Evolutionary conservation across 1,140 invertebrate species (phyloP).

Genomic region (Cherax quadricarinatus): DNA sequence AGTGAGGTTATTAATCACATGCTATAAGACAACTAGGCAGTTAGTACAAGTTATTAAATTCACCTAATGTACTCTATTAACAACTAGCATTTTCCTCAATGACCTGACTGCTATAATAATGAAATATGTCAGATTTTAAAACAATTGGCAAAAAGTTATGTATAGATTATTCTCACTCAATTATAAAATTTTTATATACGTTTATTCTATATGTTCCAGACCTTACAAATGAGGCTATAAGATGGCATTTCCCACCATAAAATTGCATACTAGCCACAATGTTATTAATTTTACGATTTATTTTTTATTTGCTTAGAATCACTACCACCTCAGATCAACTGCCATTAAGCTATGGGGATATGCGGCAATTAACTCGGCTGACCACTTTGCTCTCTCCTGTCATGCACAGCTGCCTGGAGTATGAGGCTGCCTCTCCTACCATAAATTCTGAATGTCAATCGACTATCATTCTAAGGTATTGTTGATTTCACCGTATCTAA

Average conservation of each 20-base stretch:
- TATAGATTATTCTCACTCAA: constrained; percentile 24
- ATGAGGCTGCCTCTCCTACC: constrained; percentile 33
- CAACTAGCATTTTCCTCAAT: constrained; percentile 16
- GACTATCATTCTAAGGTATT: background rate
- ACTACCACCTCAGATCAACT: constrained; percentile 45
- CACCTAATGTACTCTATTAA: background rate
- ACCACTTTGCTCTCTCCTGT: constrained; percentile 49
- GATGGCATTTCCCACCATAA: constrained; percentile 31
- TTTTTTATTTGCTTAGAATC: constrained; percentile 1
- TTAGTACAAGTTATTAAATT: background rate
- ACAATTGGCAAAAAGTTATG: constrained; percentile 1
- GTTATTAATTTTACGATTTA: background rate
- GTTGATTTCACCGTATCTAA: background rate
- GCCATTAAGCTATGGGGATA: constrained; percentile 58
- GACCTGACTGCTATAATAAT: background rate
- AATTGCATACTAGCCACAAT: constrained; percentile 13
- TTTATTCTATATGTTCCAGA: constrained; percentile 20
- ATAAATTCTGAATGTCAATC: no score
- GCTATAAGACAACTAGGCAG: background rate
- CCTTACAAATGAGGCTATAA: constrained; percentile 24
- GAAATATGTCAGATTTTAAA: constrained; percentile 9
- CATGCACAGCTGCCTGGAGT: constrained; percentile 19
- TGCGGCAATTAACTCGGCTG: constrained; percentile 38
- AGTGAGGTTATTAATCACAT: background rate
- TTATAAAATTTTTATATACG: constrained; percentile 3